phyloP scores from a whole-genome alignment of 2,797 vertebrate species.

The Vireo griseus region DNA sequence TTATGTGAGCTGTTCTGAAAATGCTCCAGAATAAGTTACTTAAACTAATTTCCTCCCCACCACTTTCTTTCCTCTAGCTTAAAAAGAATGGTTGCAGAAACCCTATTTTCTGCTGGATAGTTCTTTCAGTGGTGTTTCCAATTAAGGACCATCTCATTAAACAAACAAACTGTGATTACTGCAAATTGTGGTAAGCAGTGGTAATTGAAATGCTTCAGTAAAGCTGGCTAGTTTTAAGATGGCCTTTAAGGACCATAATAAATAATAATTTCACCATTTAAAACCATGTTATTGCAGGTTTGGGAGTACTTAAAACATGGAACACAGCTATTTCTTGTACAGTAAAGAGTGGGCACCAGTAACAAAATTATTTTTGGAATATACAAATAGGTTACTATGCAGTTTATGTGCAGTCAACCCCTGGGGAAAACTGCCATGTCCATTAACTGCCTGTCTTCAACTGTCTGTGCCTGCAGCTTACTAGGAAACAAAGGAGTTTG shows the following conservation, averaged over 20 bases:
- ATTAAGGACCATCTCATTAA: slow-evolving; percentile 73
- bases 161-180: slow-evolving; percentile 77
- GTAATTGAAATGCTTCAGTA: slow-evolving; percentile 69
- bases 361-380: neutral
- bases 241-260: slow-evolving; percentile 57
- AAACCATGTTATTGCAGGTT: slow-evolving; percentile 31
- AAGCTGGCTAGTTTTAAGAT: slow-evolving; percentile 60
- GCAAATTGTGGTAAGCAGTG: slow-evolving; percentile 72
- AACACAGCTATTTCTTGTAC: neutral
- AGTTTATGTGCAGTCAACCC: neutral
- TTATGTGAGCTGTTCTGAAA: slow-evolving; percentile 37
- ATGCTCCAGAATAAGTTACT: slow-evolving; percentile 5
- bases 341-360: neutral
- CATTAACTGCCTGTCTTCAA: neutral
- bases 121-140: slow-evolving; percentile 74
- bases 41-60: slow-evolving; percentile 39
- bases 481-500: neutral
- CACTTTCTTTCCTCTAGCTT: slow-evolving; percentile 3
- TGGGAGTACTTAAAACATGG: slow-evolving; percentile 41
- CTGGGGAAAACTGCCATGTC: neutral
- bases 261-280: slow-evolving; percentile 52
- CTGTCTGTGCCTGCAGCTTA: neutral
- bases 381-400: neutral
- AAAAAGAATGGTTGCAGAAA: slow-evolving; percentile 17
- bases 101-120: slow-evolving; percentile 65